Evolutionary conservation across 2,113 vertebrate species (phyloP).

Genomic region (Cyphomyrus discorhynchus): DNA sequence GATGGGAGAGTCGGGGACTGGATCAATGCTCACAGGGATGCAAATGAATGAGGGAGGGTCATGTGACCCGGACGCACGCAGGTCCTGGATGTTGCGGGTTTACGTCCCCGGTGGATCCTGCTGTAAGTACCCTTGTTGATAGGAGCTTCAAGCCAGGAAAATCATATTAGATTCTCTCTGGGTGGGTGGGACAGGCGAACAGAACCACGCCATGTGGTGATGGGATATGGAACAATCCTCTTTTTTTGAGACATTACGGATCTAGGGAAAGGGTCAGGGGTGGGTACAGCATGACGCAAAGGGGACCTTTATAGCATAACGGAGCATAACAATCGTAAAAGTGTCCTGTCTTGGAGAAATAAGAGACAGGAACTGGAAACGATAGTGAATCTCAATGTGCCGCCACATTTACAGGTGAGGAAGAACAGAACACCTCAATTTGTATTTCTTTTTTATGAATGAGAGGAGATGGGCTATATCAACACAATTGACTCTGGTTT

Average conservation of each 20-base stretch:
- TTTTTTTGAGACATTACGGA: not conserved
- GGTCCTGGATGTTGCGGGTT: not conserved
- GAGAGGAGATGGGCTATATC: not conserved
- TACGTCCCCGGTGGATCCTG: not conserved
- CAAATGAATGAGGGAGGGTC: slow-evolving; percentile 38
- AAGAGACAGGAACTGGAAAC: not conserved
- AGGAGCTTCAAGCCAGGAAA: not conserved
- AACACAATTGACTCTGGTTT: not conserved
- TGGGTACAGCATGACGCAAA: not conserved
- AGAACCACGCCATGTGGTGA: not conserved
- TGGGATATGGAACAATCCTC: not conserved
- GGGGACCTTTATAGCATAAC: not conserved
- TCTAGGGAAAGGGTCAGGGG: not conserved
- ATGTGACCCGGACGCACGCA: slow-evolving; percentile 10
- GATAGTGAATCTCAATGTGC: not conserved
- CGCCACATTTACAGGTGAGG: not conserved
- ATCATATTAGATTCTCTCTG: not conserved
- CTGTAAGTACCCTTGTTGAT: not conserved
- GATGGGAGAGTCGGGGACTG: slow-evolving; percentile 23
- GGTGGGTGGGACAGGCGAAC: not conserved
- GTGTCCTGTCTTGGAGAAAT: not conserved
- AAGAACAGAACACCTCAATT: not conserved
- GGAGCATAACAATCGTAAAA: not conserved
- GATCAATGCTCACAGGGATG: slow-evolving; percentile 36
- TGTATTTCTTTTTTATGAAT: not conserved